These are phyloP conservation scores for Dryococelus australis DNA, from an alignment of 2,888 invertebrate genomes.

Conservation along the genomic window DNA sequence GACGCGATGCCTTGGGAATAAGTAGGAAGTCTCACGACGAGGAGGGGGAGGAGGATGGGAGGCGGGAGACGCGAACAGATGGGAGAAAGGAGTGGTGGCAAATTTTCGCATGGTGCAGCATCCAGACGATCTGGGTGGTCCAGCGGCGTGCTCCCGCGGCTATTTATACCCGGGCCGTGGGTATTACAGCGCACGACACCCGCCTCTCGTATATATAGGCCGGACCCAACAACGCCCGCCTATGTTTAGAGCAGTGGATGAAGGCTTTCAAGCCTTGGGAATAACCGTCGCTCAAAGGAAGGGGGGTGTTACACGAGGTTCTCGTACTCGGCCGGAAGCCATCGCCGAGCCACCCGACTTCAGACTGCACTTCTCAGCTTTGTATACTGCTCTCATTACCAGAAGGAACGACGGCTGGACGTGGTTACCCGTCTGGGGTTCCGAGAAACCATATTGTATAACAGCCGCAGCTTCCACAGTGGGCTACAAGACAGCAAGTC, in stretches of 20 bases:
- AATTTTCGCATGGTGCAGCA: slow-evolving; percentile 3
- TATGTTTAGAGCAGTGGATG: background rate
- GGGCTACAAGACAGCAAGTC: too few relatives aligned
- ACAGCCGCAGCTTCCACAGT: too few relatives aligned
- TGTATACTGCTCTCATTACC: too few relatives aligned
- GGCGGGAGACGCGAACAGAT: background rate
- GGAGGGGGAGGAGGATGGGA: background rate
- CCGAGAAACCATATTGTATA: too few relatives aligned
- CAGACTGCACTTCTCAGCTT: too few relatives aligned
- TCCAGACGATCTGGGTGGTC: slow-evolving; percentile 5
- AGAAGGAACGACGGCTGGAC: too few relatives aligned
- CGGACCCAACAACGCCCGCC: background rate
- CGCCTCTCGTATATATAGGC: background rate
- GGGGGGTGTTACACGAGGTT: background rate
- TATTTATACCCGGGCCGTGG: background rate
- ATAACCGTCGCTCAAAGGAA: background rate
- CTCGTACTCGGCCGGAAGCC: background rate
- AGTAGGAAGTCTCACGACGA: background rate
- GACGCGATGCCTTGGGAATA: background rate
- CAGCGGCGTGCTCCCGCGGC: background rate
- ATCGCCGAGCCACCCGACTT: background rate
- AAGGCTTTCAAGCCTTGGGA: background rate
- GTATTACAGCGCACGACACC: background rate
- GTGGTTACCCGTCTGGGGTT: too few relatives aligned
- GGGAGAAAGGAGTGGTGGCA: background rate